A percentile compares a stretch with the other conserved stretches of the same genome.
Conservation (phyloP, 2,888 invertebrate species). For the Apotomis capreana region DNA sequence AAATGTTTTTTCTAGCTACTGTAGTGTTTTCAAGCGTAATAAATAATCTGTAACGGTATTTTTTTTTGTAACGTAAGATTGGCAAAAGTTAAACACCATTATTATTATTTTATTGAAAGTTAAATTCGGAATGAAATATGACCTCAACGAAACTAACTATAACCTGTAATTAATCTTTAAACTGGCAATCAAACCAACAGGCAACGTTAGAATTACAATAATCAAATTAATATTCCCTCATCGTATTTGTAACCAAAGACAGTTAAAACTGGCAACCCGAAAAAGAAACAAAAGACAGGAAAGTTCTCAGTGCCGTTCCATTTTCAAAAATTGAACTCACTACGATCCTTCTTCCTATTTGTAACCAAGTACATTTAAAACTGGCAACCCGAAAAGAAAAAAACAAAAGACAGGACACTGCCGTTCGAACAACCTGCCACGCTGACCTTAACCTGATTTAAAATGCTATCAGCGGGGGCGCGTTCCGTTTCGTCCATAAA, state of each 20-base stretch:
- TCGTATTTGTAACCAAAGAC: too few relatives aligned
- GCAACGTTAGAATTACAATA: too few relatives aligned
- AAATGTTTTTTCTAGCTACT: slow-evolving; percentile 51
- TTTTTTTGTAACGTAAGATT: background rate
- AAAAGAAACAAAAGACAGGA: background rate
- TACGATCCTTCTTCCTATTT: background rate
- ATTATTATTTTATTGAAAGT: too few relatives aligned
- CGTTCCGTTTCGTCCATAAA: slow-evolving; percentile 63
- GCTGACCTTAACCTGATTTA: slow-evolving; percentile 81
- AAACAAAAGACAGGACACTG: slow-evolving; percentile 22
- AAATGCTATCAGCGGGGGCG: slow-evolving; percentile 62
- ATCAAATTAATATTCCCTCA: too few relatives aligned
- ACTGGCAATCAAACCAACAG: too few relatives aligned
- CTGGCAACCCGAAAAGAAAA: slow-evolving; percentile 19
- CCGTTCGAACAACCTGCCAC: slow-evolving; percentile 46
- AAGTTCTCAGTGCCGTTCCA: background rate
- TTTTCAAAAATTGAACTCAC: slow-evolving; percentile 17
- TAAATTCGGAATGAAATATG: too few relatives aligned
- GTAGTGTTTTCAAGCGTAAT: slow-evolving; percentile 9
- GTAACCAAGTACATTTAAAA: slow-evolving; percentile 6
- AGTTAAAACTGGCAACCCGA: background rate
- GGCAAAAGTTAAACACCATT: too few relatives aligned
- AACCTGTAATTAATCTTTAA: too few relatives aligned
- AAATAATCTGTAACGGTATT: slow-evolving; percentile 6
- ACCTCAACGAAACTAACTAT: too few relatives aligned